Evolutionary conservation across 1,140 invertebrate genomes (phyloP).

Genomic region (Drosophila busckii): DNA sequence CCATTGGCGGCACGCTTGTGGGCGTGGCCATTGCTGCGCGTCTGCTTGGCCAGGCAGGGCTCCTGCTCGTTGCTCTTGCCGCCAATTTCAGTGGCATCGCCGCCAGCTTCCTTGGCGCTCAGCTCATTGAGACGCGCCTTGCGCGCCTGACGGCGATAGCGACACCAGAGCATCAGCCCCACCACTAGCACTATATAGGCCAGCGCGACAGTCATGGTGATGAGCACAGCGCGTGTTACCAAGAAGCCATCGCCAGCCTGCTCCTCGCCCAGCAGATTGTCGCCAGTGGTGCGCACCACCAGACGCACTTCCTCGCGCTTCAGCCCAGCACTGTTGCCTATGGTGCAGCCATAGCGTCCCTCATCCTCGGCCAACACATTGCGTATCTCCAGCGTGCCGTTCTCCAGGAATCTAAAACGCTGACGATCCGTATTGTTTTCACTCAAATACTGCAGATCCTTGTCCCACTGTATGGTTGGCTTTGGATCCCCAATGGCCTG

Average conservation of each 20-base stretch:
- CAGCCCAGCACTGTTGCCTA: conserved; percentile 93
- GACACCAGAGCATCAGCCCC: conserved; percentile 94
- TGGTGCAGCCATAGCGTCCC: conserved; percentile 93
- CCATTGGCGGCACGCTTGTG: conserved; percentile 80
- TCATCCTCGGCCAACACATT: conserved; percentile 88
- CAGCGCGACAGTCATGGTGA: conserved; percentile 93
- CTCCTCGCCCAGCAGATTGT: conserved; percentile 79
- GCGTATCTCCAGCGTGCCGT: conserved; percentile 91
- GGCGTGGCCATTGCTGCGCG: conserved; percentile 64
- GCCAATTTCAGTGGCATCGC: conserved; percentile 45
- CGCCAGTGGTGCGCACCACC: conserved; percentile 83
- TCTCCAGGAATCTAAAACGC: conserved; percentile 87
- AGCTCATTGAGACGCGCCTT: conserved; percentile 65
- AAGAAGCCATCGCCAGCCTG: conserved; percentile 81
- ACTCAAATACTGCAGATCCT: conserved; percentile 84
- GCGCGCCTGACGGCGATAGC: conserved; percentile 83
- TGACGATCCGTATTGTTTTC: conserved; percentile 74
- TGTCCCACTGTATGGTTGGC: conserved; percentile 95
- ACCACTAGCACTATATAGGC: conserved; percentile 95
- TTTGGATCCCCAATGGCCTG: conserved; percentile 91
- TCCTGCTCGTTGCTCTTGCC: conserved; percentile 75
- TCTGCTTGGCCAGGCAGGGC: conserved; percentile 76
- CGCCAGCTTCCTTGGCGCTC: conserved; percentile 57
- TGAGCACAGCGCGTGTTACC: conserved; percentile 92
- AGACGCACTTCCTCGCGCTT: conserved; percentile 90